Evolutionary conservation across 2,888 invertebrate genomes (phyloP).

Genomic region (Macaria notata): DNA sequence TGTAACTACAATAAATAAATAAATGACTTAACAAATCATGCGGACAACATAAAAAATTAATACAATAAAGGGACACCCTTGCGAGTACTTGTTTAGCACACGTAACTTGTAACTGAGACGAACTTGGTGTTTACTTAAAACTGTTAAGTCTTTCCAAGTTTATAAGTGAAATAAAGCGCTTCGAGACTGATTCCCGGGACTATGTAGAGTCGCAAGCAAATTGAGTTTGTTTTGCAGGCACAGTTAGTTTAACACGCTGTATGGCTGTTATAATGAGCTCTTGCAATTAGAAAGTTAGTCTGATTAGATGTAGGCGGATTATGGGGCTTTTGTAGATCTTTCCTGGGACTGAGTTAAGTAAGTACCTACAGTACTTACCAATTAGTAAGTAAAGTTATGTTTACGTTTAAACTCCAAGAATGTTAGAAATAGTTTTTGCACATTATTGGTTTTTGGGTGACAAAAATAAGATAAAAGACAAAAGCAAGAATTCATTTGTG

Average conservation of each 20-base stretch:
- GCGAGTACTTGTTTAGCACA: conserved; percentile 42
- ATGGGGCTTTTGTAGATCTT: conserved; percentile 4
- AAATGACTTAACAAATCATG: too few relatives aligned
- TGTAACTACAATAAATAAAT: too few relatives aligned
- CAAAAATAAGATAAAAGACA: too few relatives aligned
- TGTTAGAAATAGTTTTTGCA: too few relatives aligned
- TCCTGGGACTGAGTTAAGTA: not conserved
- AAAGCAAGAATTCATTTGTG: too few relatives aligned
- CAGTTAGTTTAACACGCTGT: conserved; percentile 21
- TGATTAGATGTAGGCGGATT: conserved; percentile 15
- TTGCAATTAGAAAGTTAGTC: conserved; percentile 23
- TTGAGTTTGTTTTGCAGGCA: conserved; percentile 34
- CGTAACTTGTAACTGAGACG: conserved; percentile 49
- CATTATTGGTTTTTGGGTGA: too few relatives aligned
- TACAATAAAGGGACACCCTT: conserved; percentile 4
- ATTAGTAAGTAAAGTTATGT: too few relatives aligned
- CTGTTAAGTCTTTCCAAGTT: conserved; percentile 46
- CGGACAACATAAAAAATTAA: too few relatives aligned
- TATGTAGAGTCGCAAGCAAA: conserved; percentile 30
- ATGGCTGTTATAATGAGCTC: conserved; percentile 23
- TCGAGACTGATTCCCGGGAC: conserved; percentile 28
- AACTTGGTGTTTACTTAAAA: conserved; percentile 50
- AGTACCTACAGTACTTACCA: too few relatives aligned
- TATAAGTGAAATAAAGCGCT: conserved; percentile 46
- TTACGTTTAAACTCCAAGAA: too few relatives aligned